A percentile compares a stretch with the other conserved stretches of the same genome.
Conservation (phyloP, 2,797 vertebrate genomes). For the Enteromius radiatus region DNA sequence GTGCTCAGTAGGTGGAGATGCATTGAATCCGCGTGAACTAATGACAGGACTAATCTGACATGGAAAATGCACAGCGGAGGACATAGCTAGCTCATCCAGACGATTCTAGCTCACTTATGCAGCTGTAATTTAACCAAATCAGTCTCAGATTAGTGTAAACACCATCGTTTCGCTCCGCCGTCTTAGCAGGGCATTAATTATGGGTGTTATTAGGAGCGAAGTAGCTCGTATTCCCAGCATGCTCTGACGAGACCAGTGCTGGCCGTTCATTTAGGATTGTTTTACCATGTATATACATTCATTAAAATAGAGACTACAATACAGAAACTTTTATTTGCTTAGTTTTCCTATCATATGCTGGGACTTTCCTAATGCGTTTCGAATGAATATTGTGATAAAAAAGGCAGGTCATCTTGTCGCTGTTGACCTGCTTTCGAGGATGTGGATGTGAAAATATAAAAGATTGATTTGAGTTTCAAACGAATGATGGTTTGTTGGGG, state of each 20-base stretch:
- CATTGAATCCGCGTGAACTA: constrained; percentile 12
- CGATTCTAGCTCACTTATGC: constrained; percentile 22
- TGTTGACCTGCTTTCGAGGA: constrained; percentile 19
- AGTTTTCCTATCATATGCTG: constrained; percentile 34
- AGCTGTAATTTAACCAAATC: constrained; percentile 37
- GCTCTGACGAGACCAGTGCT: constrained; percentile 21
- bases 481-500: constrained; percentile 36
- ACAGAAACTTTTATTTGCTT: constrained; percentile 47
- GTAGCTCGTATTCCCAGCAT: constrained; percentile 29
- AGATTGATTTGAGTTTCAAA: constrained; percentile 25
- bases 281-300: constrained; percentile 26
- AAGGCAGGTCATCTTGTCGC: neutral
- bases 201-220: constrained; percentile 19
- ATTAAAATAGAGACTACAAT: constrained; percentile 29
- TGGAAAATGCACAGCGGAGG: neutral
- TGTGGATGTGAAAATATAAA: constrained; percentile 18
- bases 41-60: constrained; percentile 9
- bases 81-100: constrained; percentile 17
- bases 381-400: constrained; percentile 25
- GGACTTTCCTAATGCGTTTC: constrained; percentile 45
- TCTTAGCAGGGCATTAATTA: constrained; percentile 22
- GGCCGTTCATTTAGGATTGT: constrained; percentile 25
- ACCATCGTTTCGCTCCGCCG: constrained; percentile 17
- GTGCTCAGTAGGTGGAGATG: constrained; percentile 39
- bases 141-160: constrained; percentile 44